These are phyloP conservation scores for Danionella dracula DNA, from an alignment of 2,797 vertebrate genomes.

Conservation along the genomic window DNA sequence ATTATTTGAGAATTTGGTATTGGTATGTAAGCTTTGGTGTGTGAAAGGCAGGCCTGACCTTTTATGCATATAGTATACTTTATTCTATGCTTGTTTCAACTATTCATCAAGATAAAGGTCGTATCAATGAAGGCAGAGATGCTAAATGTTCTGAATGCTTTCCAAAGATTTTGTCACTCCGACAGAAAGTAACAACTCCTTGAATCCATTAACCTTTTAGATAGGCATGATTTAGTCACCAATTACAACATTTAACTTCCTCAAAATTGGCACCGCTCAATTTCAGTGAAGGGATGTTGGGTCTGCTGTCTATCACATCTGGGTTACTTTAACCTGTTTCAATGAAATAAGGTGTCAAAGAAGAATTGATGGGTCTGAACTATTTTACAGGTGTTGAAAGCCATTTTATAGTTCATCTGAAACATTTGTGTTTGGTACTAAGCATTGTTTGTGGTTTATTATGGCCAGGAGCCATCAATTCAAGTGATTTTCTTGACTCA, in stretches of 20 bases:
- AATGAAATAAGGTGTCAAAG: neutral
- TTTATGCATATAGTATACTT: no score
- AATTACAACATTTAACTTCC: constrained; percentile 6
- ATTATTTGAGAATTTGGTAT: no score
- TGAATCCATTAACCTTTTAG: constrained; percentile 31
- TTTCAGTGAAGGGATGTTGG: neutral
- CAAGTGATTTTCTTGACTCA: no score
- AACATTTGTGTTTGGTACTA: neutral
- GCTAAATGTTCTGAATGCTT: neutral
- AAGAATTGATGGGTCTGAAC: neutral
- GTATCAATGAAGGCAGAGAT: neutral
- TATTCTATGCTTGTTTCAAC: neutral
- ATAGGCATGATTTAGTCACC: constrained; percentile 8
- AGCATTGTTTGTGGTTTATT: neutral
- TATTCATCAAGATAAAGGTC: neutral
- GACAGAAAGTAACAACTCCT: neutral
- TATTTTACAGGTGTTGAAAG: neutral
- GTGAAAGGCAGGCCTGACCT: no score
- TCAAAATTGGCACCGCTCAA: neutral
- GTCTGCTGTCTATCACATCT: neutral
- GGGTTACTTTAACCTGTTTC: neutral
- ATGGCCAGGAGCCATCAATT: neutral
- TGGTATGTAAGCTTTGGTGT: no score
- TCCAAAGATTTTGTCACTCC: neutral
- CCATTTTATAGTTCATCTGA: neutral